phyloP scores from a whole-genome alignment of 1,140 invertebrate species.

The Ceratina australensis region DNA sequence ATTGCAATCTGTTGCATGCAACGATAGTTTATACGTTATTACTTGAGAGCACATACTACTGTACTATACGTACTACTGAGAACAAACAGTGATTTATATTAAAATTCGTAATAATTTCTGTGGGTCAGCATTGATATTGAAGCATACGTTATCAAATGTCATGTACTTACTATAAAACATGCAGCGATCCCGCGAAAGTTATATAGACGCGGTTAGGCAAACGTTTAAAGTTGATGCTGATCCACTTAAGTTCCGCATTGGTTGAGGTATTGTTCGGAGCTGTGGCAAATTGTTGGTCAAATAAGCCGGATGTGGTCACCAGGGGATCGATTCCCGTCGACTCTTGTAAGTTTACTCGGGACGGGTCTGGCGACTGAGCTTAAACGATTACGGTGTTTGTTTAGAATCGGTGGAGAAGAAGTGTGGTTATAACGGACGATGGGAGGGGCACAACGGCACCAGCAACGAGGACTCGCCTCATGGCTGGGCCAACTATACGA shows the following conservation, averaged over 20 bases:
- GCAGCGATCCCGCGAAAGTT: background rate
- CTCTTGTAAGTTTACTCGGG: background rate
- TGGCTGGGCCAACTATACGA: conserved; percentile 94
- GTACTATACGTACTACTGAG: too few relatives aligned
- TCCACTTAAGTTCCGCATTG: too few relatives aligned
- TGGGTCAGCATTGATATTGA: too few relatives aligned
- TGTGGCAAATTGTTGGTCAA: background rate
- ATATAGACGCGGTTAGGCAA: background rate
- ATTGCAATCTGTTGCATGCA: too few relatives aligned
- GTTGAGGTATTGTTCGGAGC: too few relatives aligned
- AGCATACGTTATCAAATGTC: too few relatives aligned
- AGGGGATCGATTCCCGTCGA: background rate
- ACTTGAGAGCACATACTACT: too few relatives aligned
- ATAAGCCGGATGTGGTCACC: background rate
- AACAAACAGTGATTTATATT: too few relatives aligned
- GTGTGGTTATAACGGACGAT: conserved; percentile 86
- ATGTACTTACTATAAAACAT: too few relatives aligned
- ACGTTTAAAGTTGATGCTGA: background rate
- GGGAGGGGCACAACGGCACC: conserved; percentile 82
- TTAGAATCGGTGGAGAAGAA: conserved; percentile 87
- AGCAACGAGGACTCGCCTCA: conserved; percentile 69
- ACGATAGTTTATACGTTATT: too few relatives aligned
- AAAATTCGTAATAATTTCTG: too few relatives aligned
- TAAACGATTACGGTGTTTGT: background rate
- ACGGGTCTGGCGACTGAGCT: background rate